Conservation (phyloP, 2,888 invertebrate species). For the Acanthoscelides obtectus region DNA sequence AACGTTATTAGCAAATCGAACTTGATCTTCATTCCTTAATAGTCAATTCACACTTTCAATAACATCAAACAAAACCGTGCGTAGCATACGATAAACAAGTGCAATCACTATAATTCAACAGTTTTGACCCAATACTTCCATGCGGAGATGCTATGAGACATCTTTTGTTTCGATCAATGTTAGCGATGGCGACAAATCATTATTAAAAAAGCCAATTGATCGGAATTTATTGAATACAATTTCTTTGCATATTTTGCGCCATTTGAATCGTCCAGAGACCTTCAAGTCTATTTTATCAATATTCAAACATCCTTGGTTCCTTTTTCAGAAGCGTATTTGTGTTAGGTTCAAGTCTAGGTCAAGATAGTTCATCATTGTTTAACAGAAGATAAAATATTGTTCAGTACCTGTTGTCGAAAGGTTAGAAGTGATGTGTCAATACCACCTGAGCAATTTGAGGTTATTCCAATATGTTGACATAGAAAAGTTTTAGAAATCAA, state of each 20-base stretch:
- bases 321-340: background rate
- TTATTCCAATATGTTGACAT: no score
- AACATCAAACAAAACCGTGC: background rate
- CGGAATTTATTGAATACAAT: background rate
- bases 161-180: background rate
- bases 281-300: background rate
- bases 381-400: background rate
- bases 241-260: background rate
- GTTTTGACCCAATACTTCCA: background rate
- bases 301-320: background rate
- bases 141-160: background rate
- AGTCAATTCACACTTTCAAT: background rate
- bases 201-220: background rate
- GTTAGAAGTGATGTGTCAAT: no score
- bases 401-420: no score
- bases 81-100: background rate
- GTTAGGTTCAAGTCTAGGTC: background rate
- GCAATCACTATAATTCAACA: background rate
- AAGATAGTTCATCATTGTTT: background rate
- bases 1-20: background rate
- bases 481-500: no score
- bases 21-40: background rate
- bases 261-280: background rate
- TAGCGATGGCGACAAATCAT: background rate
- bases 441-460: no score